phyloP scores from a whole-genome alignment of 2,888 invertebrate species.

The Drosophila recens region DNA sequence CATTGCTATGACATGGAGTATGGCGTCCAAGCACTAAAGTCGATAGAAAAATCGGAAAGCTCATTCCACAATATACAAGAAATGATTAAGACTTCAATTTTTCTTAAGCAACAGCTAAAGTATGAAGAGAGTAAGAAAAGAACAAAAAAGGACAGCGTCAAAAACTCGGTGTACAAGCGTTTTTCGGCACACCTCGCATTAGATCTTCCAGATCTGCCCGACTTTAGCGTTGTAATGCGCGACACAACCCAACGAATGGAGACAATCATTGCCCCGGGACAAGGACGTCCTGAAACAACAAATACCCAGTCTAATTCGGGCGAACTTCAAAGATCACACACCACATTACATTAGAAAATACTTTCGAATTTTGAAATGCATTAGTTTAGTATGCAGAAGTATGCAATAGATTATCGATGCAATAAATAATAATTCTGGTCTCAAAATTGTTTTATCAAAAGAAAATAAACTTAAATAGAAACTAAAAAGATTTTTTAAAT shows the following conservation, averaged over 20 bases:
- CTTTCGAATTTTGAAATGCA: too few species aligned
- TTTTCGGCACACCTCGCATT: conserved; percentile 95
- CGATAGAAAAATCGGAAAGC: conserved; percentile 93
- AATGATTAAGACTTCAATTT: conserved; percentile 96
- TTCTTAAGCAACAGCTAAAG: conserved; percentile 97
- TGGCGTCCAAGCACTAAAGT: conserved; percentile 94
- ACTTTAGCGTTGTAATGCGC: conserved; percentile 92
- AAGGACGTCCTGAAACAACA: conserved; percentile 59
- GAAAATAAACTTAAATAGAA: neutral
- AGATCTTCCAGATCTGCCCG: conserved; percentile 92
- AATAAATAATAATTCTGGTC: too few species aligned
- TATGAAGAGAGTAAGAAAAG: conserved; percentile 92
- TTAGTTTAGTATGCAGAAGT: too few species aligned
- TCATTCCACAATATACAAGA: conserved; percentile 96
- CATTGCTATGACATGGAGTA: conserved; percentile 98
- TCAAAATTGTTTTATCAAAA: too few species aligned
- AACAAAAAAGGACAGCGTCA: conserved; percentile 88
- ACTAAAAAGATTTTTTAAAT: too few species aligned
- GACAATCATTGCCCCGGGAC: conserved; percentile 90
- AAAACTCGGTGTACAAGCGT: conserved; percentile 93
- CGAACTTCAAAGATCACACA: conserved; percentile 88
- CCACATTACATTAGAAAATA: conserved; percentile 86
- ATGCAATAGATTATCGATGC: too few species aligned
- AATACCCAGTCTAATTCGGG: conserved; percentile 69
- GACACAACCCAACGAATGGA: conserved; percentile 95